Conservation (phyloP, 2,797 vertebrate species). For the Cryptoblepharus egeriae region DNA sequence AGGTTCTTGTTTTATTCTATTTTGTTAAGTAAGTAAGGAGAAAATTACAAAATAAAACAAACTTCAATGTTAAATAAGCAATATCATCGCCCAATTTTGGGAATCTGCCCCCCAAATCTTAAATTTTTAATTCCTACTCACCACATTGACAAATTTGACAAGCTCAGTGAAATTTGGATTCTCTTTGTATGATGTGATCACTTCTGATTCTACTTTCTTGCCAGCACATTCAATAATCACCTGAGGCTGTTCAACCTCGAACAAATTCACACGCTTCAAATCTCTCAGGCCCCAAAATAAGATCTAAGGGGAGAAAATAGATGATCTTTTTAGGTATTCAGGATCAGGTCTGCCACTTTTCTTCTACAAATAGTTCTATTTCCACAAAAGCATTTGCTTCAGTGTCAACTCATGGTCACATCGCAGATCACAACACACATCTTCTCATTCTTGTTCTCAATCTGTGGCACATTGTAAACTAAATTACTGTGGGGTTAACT, state of each 20-base stretch:
- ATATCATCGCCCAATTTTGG: neutral
- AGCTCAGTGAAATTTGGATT: slow-evolving; percentile 91
- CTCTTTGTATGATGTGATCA: slow-evolving; percentile 83
- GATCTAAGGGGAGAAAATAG: slow-evolving; percentile 75
- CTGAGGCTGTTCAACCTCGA: slow-evolving; percentile 90
- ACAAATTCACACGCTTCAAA: slow-evolving; percentile 90
- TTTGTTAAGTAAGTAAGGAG: neutral
- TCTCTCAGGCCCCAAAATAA: slow-evolving; percentile 94
- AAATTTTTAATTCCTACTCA: slow-evolving; percentile 69
- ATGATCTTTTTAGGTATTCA: accelerated
- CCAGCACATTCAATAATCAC: slow-evolving; percentile 91
- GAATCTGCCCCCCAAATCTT: neutral
- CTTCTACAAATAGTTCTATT: neutral
- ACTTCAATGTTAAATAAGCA: neutral
- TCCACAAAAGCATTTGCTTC: neutral
- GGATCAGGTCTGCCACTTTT: accelerated
- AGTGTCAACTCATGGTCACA: too few species aligned
- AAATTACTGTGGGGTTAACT: too few species aligned
- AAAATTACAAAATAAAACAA: too few species aligned
- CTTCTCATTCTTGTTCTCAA: neutral
- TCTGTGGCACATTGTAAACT: neutral
- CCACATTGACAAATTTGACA: slow-evolving; percentile 89
- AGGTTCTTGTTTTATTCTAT: neutral
- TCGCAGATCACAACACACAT: neutral
- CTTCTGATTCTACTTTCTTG: slow-evolving; percentile 88